Conservation (phyloP, 1,140 invertebrate species). For the Lepidotrigona ventralis region DNA sequence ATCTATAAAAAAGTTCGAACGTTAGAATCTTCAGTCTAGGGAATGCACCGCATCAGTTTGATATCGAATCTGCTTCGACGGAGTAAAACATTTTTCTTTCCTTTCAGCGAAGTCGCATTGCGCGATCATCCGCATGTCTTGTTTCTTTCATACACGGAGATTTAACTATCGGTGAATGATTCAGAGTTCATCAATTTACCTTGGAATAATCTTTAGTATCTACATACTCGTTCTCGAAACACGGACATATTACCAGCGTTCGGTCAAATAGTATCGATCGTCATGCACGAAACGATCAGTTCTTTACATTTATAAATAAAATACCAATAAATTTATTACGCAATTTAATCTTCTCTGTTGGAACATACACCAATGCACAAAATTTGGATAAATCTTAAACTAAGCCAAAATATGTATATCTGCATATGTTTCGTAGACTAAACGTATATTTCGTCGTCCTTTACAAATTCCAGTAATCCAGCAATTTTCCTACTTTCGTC, state of each 20-base stretch:
- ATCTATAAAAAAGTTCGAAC: not conserved
- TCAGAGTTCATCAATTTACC: not conserved
- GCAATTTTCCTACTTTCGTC: too few species aligned
- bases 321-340: too few species aligned
- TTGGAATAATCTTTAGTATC: not conserved
- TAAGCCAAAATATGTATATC: too few species aligned
- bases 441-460: too few species aligned
- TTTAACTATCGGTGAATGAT: slow-evolving; percentile 1
- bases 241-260: not conserved
- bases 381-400: too few species aligned
- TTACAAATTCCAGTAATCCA: too few species aligned
- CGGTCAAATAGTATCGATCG: not conserved
- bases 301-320: too few species aligned
- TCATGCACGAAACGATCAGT: too few species aligned
- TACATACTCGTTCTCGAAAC: not conserved
- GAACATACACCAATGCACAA: too few species aligned
- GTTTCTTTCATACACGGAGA: not conserved
- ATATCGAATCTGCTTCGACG: not conserved
- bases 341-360: too few species aligned
- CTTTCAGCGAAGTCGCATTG: too few species aligned
- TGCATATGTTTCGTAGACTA: too few species aligned
- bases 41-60: not conserved
- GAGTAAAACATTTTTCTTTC: not conserved
- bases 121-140: not conserved
- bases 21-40: not conserved